These are phyloP conservation scores for Lottia scabra DNA, from an alignment of 2,888 invertebrate genomes.

Conservation along the genomic window DNA sequence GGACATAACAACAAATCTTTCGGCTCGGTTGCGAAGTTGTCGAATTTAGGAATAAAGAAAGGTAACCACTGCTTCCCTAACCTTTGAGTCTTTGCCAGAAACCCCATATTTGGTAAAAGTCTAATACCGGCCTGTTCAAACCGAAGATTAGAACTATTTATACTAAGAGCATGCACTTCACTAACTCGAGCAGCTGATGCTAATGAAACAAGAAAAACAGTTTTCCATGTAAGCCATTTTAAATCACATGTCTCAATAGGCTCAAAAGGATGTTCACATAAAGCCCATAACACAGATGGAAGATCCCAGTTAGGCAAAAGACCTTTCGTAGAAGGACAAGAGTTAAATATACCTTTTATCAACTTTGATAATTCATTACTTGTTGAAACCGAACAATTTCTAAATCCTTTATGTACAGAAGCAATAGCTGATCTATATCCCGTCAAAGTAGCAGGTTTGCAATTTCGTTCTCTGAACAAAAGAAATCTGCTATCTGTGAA, in stretches of 20 bases:
- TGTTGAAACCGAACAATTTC: not conserved
- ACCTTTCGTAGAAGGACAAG: not conserved
- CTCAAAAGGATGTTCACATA: not conserved
- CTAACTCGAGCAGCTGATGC: slow-evolving; percentile 1
- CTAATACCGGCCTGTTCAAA: slow-evolving; percentile 16
- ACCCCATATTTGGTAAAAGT: too few relatives aligned
- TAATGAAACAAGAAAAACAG: not conserved
- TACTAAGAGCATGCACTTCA: not conserved
- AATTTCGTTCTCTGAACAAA: not conserved
- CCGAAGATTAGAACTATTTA: not conserved
- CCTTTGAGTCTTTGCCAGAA: too few relatives aligned
- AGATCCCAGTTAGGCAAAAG: not conserved
- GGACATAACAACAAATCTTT: not conserved
- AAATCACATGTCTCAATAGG: not conserved
- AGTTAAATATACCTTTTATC: not conserved
- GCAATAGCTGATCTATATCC: not conserved
- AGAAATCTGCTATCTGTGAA: too few relatives aligned
- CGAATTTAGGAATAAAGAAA: too few relatives aligned
- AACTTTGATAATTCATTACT: not conserved
- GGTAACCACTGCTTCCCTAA: too few relatives aligned
- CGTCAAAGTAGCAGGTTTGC: not conserved
- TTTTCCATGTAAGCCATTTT: not conserved
- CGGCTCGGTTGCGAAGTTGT: not conserved
- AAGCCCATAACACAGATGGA: not conserved
- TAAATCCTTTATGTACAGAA: too few relatives aligned